A percentile compares a stretch with the other conserved stretches of the same genome.
Conservation (phyloP, 1,140 invertebrate species). For the Micrasema longulum region DNA sequence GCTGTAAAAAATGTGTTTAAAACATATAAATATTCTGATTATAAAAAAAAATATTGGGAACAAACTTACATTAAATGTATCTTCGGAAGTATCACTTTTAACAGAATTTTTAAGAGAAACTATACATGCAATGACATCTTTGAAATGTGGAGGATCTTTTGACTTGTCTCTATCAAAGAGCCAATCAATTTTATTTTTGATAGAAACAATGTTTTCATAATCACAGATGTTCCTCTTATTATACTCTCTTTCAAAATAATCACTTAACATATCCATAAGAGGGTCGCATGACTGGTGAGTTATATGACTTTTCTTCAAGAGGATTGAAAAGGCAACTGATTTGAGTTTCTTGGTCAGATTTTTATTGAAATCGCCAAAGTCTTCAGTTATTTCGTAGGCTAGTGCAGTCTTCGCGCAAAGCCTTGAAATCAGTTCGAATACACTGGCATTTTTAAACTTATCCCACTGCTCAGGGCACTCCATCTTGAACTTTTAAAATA, state of each 20-base stretch:
- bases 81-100: constrained; percentile 37
- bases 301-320: constrained; percentile 46
- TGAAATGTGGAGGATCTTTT: constrained; percentile 40
- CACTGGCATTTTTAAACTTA: constrained; percentile 40
- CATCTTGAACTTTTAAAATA: too few species aligned
- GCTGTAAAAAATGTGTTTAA: too few species aligned
- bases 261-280: constrained; percentile 44
- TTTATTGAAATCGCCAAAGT: constrained; percentile 42
- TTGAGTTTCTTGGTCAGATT: constrained; percentile 38
- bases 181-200: constrained; percentile 50
- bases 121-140: constrained; percentile 41
- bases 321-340: constrained; percentile 44
- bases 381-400: constrained; percentile 29
- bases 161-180: constrained; percentile 41
- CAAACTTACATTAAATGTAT: constrained; percentile 46
- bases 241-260: constrained; percentile 42
- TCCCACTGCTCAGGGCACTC: constrained; percentile 46
- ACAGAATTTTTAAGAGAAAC: constrained; percentile 44
- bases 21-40: too few species aligned
- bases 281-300: constrained; percentile 41
- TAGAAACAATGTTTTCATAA: constrained; percentile 42
- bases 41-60: neutral
- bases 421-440: constrained; percentile 43
- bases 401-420: constrained; percentile 47
- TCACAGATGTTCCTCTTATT: constrained; percentile 46